Base-by-base conservation (phyloP, 2,113 vertebrate genomes). In the Pelvicachromis taeniatus region DNA sequence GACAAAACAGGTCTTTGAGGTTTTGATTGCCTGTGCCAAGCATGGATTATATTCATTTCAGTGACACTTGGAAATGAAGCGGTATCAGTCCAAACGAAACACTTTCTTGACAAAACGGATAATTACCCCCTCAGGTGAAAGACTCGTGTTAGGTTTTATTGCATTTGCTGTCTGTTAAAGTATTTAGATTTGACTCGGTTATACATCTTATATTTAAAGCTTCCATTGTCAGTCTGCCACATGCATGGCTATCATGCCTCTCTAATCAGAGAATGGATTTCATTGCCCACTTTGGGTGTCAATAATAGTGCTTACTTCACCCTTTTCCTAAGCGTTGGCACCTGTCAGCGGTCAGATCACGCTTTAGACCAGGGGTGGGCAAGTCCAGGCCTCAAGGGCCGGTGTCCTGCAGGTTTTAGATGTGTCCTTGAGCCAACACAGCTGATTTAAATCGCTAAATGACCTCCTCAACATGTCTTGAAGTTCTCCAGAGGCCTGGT, bases 261-360 rank as follows among this genome's bases (percentile, higher is more conserved):
- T 88, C 48, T 85, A 63, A 89, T 77, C 48, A 65, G 17, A 81
- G 19, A 14, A 52, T 87, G 77, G 40, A 13, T 45, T 85, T 77
- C 6, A 82, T 50, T 83, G 61, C 68, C 48, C 31, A 38, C 40
- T 87, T 84, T 42, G 17, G 50, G 63, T 54, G 77, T 85, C 79
- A 80, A 0, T 84, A 70, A 63, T 50, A 85, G 84, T 61, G 80
- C 89, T 77, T 87, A 91, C 17, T 78, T 88, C 61, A 90, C 85
- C 82, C 77, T 82, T 78, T n/a, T 78, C 52, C 52, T 38, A 48
- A 63, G 77, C 59, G 84, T 81, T 78, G 35, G 63, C 59, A 89
- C 78, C 89, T 93, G 94, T 93, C 90, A 91, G 80, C 88, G 88
- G 63, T 83, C 73, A 70, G 52, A 78, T 88, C 84, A 40, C 85